Percentiles rank a stretch among this genome's conserved stretches.
Evolutionary conservation across 1,140 invertebrate species (phyloP).

Genomic region (Pogonomyrmex californicus): DNA sequence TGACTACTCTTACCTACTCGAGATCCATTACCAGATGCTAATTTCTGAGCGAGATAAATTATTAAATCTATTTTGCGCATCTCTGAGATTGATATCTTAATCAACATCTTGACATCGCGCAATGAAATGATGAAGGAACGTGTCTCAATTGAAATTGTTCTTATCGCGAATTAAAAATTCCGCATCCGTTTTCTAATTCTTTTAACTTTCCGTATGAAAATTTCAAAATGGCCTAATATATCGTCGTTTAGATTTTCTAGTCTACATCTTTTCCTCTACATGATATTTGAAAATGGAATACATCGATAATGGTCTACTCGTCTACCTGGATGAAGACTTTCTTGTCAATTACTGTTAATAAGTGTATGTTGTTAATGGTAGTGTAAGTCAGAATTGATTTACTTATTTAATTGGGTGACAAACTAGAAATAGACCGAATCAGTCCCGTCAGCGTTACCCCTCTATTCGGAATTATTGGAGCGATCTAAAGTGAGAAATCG

Average conservation of each 20-base stretch:
- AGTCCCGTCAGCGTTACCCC: neutral
- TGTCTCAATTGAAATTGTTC: neutral
- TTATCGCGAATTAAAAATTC: neutral
- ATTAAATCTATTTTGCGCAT: neutral
- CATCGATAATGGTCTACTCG: constrained; percentile 17
- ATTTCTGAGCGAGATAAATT: constrained; percentile 2
- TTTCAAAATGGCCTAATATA: neutral
- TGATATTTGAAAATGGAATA: neutral
- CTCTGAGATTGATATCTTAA: neutral
- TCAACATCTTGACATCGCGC: neutral
- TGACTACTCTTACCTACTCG: neutral
- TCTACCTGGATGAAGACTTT: constrained; percentile 9
- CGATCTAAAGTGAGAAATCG: constrained; percentile 41
- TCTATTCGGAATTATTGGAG: constrained; percentile 25
- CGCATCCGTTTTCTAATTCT: neutral
- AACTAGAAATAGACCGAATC: constrained; percentile 33
- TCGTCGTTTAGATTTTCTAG: neutral
- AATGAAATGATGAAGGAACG: neutral
- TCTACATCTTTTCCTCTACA: neutral
- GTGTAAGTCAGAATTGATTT: constrained; percentile 33
- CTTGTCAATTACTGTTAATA: constrained; percentile 2
- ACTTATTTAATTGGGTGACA: constrained; percentile 31
- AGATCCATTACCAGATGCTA: constrained; percentile 9
- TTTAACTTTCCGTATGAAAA: neutral
- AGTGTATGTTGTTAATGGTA: neutral